phyloP scores from a whole-genome alignment of 2,797 vertebrate species.

The Crocodylus rhombifer region DNA sequence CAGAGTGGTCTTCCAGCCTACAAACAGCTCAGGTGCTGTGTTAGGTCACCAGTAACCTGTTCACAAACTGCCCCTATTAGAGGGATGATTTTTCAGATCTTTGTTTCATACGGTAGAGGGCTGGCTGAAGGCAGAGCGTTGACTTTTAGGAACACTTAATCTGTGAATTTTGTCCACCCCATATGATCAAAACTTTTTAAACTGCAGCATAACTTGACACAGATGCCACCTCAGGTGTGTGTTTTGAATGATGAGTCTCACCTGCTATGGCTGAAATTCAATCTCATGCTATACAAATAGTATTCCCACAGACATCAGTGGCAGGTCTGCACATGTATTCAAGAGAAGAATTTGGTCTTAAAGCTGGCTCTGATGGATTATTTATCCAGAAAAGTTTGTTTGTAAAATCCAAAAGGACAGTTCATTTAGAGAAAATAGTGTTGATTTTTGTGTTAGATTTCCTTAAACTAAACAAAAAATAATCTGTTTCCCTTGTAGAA shows the following conservation, averaged over 20 bases:
- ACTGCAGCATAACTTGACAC: fast-evolving
- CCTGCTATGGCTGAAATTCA: neutral
- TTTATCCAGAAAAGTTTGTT: neutral
- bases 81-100: neutral
- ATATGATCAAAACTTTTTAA: neutral
- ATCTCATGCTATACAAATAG: neutral
- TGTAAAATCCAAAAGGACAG: neutral
- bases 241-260: neutral
- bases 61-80: neutral
- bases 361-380: neutral
- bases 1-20: fast-evolving
- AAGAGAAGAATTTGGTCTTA: neutral
- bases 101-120: neutral
- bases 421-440: neutral
- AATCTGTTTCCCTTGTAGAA: neutral
- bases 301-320: neutral
- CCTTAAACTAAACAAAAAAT: slow-evolving; percentile 1
- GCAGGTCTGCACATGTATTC: fast-evolving
- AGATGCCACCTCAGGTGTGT: neutral
- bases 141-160: neutral
- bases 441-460: neutral
- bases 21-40: neutral
- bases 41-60: neutral
- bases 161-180: neutral
- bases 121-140: neutral